Percentiles rank a stretch among this genome's conserved stretches.
Conservation (phyloP, 2,888 invertebrate species). For the Gonocerus acuteangulatus region DNA sequence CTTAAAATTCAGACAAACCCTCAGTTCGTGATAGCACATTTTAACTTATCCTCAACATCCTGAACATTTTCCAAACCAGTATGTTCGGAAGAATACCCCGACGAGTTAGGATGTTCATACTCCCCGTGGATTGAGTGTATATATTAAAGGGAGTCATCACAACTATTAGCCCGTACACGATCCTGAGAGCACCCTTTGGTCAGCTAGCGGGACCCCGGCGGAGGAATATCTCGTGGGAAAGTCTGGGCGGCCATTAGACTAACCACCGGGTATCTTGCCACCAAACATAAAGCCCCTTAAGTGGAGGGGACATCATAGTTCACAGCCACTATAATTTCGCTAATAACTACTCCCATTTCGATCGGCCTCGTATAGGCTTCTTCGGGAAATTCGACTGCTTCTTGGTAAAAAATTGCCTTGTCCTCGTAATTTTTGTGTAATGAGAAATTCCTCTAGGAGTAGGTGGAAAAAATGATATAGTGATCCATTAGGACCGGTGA, state of each 20-base stretch:
- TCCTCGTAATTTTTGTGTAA: conserved; percentile 7
- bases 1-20: no score
- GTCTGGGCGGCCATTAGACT: not conserved
- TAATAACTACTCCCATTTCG: conserved; percentile 14
- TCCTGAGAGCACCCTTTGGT: not conserved
- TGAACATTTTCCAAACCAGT: no score
- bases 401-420: not conserved
- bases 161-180: no score
- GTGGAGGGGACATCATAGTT: conserved; percentile 18
- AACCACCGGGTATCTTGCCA: conserved; percentile 1
- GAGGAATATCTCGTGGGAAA: conserved; percentile 17
- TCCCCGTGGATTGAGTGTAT: no score
- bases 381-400: not conserved
- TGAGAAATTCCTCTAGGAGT: not conserved
- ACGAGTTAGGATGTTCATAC: no score
- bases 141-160: no score
- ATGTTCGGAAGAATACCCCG: no score
- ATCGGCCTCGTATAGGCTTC: no score
- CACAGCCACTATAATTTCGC: conserved; percentile 11
- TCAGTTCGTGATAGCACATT: no score
- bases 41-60: no score
- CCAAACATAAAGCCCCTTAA: conserved; percentile 12
- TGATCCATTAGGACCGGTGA: no score
- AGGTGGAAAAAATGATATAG: no score
- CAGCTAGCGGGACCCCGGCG: conserved; percentile 2